Evolutionary conservation across 2,797 vertebrate species (phyloP), one percentile per base, ranked within the genome.

Genomic region (Myotis planiceps): DNA sequence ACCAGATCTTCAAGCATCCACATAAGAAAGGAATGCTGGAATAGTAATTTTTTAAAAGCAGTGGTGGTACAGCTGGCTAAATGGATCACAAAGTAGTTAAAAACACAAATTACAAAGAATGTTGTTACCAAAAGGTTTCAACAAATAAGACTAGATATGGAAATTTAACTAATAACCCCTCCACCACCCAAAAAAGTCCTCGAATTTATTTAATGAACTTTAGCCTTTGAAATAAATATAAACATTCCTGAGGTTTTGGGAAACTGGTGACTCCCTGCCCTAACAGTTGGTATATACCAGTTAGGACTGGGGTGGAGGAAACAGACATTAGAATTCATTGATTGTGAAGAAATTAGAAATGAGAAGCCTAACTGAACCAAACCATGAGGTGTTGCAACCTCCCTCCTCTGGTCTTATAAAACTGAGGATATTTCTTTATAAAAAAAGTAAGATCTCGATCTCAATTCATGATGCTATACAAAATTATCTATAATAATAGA

Each of bases 301-400:
- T 81, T 27, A 88, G 65, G 18, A 86, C 19, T 9, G 71, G 65
- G 58, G 45, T 65, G 27, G 55, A 42, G 6, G 29, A 71, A 84
- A 75, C 3, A 88, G 53, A 79, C 25, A 60, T 45, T 32, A 81
- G 15, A 45, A 34, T 29, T 71, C 58, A 87, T 0, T 14, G 63
- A n/a, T 53, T 66, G 42, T 82, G 90, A 83, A 71, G 60, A 88
- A 78, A 68, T 60, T 12, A 94, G 65, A 88, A 96, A 49, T 29
- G 75, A 94, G 78, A 94, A 90, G 34, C 10, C 32, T 83, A 71
- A 86, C 2, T 71, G 6, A 88, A 85, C 14, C 37, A 69, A 78
- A 94, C 51, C 45, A 71, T 27, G 75, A 76, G 55, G 19, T 82
- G 71, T 49, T 81, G 53, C 76, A 93, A 72, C 2, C 21, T 86